Evolutionary conservation across 2,113 vertebrate genomes (phyloP), one percentile per base, ranked within the genome.

Genomic region (Eubucco bourcierii): DNA sequence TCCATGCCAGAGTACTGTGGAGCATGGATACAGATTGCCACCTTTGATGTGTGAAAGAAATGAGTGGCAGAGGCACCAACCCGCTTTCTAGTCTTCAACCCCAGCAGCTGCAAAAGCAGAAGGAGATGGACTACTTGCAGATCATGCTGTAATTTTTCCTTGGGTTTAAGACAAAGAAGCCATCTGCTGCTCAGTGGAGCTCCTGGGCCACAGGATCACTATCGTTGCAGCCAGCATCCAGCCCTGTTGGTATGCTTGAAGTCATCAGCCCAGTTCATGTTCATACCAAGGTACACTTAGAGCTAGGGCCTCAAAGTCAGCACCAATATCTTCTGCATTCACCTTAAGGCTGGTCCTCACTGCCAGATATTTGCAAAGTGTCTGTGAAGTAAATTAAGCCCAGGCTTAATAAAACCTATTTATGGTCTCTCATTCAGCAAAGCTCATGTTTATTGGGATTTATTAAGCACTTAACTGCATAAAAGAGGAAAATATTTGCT

Each of bases 401-500:
- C 60, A 70, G 70, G 58, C 66, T 84, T 95, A 70, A 92, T 91
- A 87, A 95, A 89, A 55, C 58, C 70, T 79, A 55, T 74, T 93
- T 93, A 88, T 85, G 68, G 41, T 64, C 31, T 91, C 72, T 88
- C 77, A 81, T 85, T 91, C 93, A 93, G 71, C 58, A 90, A 88
- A 88, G 39, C 60, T 75, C 61, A 61, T 82, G 58, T 82, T 96
- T 93, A 66, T 72, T 72, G 72, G 84, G 85, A 95, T 94, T 94
- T 93, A 91, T 93, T 93, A 85, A 77, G 87, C 63, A 93, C 80
- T 96, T 91, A 91, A 79, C 65, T 90, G 50, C 82, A 84, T 56
- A 52, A 72, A 94, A 91, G 70, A 96, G 31, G 91, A 93, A 95
- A 96, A 93, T 90, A 91, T 88, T 95, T 93, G 50, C 77, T 91